Base-by-base conservation (phyloP, 2,113 vertebrate species). In the Athene cunicularia region DNA sequence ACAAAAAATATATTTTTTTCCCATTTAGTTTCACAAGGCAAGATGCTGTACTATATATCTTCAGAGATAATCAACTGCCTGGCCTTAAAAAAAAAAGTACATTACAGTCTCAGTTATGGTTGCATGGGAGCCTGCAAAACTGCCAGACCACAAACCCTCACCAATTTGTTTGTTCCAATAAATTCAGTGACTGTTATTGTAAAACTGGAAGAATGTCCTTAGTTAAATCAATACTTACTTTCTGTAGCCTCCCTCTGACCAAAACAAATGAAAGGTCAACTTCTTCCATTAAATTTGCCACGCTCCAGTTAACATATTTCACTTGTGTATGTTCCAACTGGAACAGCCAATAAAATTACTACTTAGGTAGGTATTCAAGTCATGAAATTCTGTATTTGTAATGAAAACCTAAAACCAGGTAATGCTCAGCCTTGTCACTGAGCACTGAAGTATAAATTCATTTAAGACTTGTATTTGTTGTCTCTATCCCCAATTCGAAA, bases 221-320 rank as follows among this genome's bases (percentile, higher is more conserved):
- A 37, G 16, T 16, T n/a, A 68, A 76, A 63, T 27, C 37, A 63
- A 15, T 26, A 23, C 6, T 24, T 71, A 23, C 3, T 68, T 86
- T 83, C 19, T 53, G 15, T 3, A 81, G 30, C 12, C 17, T 74
- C 15, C 16, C 32, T 47, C 11, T 71, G 18, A 55, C 22, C 62
- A 32, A 88, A 73, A 23, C 3, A 80, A 93, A 79, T 21, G 15
- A 84, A 58, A 9, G 10, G 30, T 43, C 18, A 67, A 19, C 35
- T 60, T 55, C 19, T 80, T 63, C 21, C 3, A 13, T 26, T 58
- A 72, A 8, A n/a, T 73, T 66, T 80, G 14, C 11, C 23, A 37
- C 0, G 0, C 12, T 86, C 71, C 63, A 60, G 7, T 20, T 23
- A 80, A 56, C 9, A 9, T 20, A 21, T 9, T 23, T 60, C 22